phyloP scores from a whole-genome alignment of 2,113 vertebrate species.

The Crotalus viridis region DNA sequence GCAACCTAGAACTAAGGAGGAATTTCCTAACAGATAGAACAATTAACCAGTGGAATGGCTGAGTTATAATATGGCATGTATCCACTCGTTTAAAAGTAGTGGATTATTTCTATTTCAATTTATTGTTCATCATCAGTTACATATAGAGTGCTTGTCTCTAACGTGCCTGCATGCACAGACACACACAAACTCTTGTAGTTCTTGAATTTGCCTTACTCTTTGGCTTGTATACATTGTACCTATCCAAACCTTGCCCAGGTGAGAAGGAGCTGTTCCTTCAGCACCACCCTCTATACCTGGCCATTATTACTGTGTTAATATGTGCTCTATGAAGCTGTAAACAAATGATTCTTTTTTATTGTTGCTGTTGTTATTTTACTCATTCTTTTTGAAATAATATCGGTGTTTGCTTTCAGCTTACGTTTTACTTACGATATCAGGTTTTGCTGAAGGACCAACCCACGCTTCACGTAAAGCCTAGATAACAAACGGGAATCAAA shows the following conservation, averaged over 20 bases:
- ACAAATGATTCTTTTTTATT: background rate
- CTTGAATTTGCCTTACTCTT: background rate
- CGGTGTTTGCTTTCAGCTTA: background rate
- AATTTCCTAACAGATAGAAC: background rate
- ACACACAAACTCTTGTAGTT: background rate
- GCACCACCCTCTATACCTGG: slow-evolving; percentile 47
- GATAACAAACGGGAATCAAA: background rate
- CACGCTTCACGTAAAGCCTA: background rate
- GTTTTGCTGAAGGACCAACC: background rate
- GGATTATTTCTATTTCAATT: background rate
- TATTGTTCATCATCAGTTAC: background rate
- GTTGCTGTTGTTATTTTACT: background rate
- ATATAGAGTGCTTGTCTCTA: background rate
- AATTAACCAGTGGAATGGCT: background rate
- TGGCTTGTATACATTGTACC: background rate
- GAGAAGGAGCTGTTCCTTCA: slow-evolving; percentile 59
- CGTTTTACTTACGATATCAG: background rate
- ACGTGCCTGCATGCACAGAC: background rate
- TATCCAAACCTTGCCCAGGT: slow-evolving; percentile 1
- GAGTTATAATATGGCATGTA: no score
- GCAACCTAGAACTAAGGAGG: background rate
- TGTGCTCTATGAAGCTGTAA: background rate
- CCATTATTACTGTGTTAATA: background rate
- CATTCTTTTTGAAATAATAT: background rate
- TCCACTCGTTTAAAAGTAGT: background rate